Conservation (phyloP, 2,888 invertebrate species). For the Chloromyia formosa region DNA sequence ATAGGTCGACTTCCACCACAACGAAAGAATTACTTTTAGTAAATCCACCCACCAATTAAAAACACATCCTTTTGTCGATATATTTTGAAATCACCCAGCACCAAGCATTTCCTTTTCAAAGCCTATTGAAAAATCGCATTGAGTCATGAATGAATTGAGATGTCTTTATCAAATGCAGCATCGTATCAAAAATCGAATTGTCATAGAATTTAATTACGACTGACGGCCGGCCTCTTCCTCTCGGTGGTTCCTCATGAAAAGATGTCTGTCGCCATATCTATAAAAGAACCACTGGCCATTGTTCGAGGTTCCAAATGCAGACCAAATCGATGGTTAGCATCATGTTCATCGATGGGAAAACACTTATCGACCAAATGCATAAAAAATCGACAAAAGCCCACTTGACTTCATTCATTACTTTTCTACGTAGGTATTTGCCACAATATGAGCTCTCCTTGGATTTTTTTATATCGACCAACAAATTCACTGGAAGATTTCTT, state of each 20-base stretch:
- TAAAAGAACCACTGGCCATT: slow-evolving; percentile 29
- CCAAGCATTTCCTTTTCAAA: slow-evolving; percentile 11
- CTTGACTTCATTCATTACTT: slow-evolving; percentile 44
- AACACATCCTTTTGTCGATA: neutral
- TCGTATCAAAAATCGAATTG: slow-evolving; percentile 30
- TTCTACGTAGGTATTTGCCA: slow-evolving; percentile 28
- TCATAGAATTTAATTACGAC: slow-evolving; percentile 48
- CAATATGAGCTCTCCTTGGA: slow-evolving; percentile 17
- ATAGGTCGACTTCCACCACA: too few relatives aligned
- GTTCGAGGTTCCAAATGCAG: neutral
- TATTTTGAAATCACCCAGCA: neutral
- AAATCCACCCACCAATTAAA: neutral
- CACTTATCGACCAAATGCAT: slow-evolving; percentile 43
- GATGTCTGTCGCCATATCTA: slow-evolving; percentile 49
- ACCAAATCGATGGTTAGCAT: slow-evolving; percentile 17
- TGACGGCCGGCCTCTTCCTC: slow-evolving; percentile 29
- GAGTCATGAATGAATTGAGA: slow-evolving; percentile 36
- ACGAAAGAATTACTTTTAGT: too few relatives aligned
- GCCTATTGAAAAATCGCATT: slow-evolving; percentile 27
- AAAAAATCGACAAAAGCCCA: slow-evolving; percentile 45
- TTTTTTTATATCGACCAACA: slow-evolving; percentile 12
- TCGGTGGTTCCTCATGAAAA: slow-evolving; percentile 25
- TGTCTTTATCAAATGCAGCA: slow-evolving; percentile 20
- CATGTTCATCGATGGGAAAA: slow-evolving; percentile 45
- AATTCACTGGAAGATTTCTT: slow-evolving; percentile 5